These are phyloP conservation scores for Plodia interpunctella DNA, from an alignment of 1,140 invertebrate genomes.

Conservation along the genomic window DNA sequence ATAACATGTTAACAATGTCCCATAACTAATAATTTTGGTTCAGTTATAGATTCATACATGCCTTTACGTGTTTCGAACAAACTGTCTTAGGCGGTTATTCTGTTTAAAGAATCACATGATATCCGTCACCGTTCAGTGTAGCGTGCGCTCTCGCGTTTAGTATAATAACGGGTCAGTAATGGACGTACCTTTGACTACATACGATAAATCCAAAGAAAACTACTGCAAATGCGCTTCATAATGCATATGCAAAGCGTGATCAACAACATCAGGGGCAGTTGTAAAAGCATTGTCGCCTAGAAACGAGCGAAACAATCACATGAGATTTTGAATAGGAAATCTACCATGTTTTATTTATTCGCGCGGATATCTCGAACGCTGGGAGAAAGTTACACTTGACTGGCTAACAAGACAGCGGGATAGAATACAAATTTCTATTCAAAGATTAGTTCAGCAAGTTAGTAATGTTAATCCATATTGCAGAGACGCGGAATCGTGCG, in stretches of 20 bases:
- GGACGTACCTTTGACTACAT: constrained; percentile 76
- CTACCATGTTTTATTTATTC: constrained; percentile 23
- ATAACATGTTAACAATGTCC: not conserved
- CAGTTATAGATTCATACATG: not conserved
- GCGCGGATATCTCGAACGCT: constrained; percentile 7
- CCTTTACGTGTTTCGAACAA: not conserved
- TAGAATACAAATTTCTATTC: constrained; percentile 14
- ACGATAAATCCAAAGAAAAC: constrained; percentile 78
- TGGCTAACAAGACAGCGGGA: constrained; percentile 14
- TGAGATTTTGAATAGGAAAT: constrained; percentile 45
- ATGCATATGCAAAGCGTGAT: constrained; percentile 79
- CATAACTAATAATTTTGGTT: not conserved
- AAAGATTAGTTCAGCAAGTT: constrained; percentile 32
- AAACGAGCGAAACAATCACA: constrained; percentile 71
- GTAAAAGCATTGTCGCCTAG: constrained; percentile 77
- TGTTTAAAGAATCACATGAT: not conserved
- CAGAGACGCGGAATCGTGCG: constrained; percentile 38
- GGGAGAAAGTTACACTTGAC: constrained; percentile 15
- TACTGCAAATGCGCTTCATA: constrained; percentile 79
- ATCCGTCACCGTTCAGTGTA: constrained; percentile 53
- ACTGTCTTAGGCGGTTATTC: not conserved
- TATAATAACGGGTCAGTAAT: constrained; percentile 67
- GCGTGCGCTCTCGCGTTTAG: constrained; percentile 55
- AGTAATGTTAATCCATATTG: constrained; percentile 54
- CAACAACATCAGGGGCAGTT: constrained; percentile 78